phyloP scores from a whole-genome alignment of 2,888 invertebrate species.

The Cataglyphis rosenhaueri region DNA sequence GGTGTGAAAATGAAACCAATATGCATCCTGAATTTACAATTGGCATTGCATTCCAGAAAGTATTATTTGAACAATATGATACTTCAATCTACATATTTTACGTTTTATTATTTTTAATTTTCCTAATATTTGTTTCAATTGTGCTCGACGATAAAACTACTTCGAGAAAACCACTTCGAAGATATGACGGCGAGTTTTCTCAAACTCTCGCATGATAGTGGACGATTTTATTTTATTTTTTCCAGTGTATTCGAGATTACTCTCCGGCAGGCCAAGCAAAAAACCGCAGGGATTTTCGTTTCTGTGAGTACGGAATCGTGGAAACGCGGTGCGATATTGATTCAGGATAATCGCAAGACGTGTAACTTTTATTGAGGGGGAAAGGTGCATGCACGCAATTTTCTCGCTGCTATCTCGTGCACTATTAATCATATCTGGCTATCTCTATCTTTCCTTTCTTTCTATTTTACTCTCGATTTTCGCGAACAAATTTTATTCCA shows the following conservation, averaged over 20 bases:
- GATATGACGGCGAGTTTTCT: not conserved
- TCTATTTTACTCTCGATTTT: not conserved
- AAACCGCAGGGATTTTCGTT: constrained; percentile 78
- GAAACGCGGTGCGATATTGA: constrained; percentile 1
- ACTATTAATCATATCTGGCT: constrained; percentile 51
- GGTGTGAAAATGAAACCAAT: not conserved
- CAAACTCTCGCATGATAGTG: constrained; percentile 49
- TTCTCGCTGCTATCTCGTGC: constrained; percentile 10
- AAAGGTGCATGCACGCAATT: constrained; percentile 72
- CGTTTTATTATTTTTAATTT: not conserved
- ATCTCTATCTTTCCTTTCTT: constrained; percentile 9
- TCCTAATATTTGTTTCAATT: not conserved
- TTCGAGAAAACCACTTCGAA: not conserved
- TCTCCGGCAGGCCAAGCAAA: constrained; percentile 75
- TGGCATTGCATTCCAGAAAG: not conserved
- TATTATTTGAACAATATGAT: not conserved
- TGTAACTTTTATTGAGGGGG: constrained; percentile 46
- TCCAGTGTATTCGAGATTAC: constrained; percentile 81
- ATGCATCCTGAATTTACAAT: not conserved
- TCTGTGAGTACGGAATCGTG: constrained; percentile 79
- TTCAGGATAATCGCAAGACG: constrained; percentile 1
- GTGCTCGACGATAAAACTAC: not conserved
- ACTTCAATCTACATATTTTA: not conserved
- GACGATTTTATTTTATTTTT: constrained; percentile 70
- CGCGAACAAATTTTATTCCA: not conserved